Percentiles rank a stretch among this genome's conserved stretches.
phyloP scores from a whole-genome alignment of 2,113 vertebrate genomes.

The Penelope pileata region DNA sequence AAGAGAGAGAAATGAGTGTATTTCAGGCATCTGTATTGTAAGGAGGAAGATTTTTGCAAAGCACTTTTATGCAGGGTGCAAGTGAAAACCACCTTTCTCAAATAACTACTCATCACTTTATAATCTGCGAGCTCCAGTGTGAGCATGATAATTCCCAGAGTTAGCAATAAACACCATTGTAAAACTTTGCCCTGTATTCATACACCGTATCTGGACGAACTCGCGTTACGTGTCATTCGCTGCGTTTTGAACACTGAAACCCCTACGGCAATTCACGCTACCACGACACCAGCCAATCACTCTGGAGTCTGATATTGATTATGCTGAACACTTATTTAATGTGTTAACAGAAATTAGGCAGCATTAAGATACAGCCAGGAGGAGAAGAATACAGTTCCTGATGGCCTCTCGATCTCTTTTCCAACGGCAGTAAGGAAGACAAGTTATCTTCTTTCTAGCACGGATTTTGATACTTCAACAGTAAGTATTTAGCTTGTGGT shows the following conservation, averaged over 20 bases:
- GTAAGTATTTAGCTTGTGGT: constrained; percentile 43
- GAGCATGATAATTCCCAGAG: constrained; percentile 52
- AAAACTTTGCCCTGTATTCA: constrained; percentile 80
- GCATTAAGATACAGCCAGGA: constrained; percentile 24
- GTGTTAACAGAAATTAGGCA: constrained; percentile 53
- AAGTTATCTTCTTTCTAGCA: not conserved
- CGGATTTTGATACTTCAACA: not conserved
- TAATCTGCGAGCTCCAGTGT: constrained; percentile 64
- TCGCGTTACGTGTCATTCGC: constrained; percentile 53
- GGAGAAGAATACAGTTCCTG: constrained; percentile 35
- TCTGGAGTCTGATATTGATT: constrained; percentile 58
- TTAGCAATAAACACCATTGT: constrained; percentile 74
- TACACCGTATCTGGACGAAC: constrained; percentile 62
- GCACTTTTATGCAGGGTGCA: not conserved
- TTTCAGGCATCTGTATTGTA: not conserved
- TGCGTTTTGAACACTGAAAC: constrained; percentile 25
- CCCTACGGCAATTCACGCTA: constrained; percentile 45
- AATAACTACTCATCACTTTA: constrained; percentile 74
- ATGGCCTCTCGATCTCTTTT: not conserved
- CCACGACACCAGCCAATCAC: constrained; percentile 74
- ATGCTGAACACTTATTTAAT: constrained; percentile 70
- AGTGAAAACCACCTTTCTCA: constrained; percentile 68
- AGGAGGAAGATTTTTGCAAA: constrained; percentile 4
- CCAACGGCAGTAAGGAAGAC: not conserved
- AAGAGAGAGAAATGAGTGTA: not conserved